Evolutionary conservation across 2,113 vertebrate genomes (phyloP).

Genomic region (Pterocles burchelli): DNA sequence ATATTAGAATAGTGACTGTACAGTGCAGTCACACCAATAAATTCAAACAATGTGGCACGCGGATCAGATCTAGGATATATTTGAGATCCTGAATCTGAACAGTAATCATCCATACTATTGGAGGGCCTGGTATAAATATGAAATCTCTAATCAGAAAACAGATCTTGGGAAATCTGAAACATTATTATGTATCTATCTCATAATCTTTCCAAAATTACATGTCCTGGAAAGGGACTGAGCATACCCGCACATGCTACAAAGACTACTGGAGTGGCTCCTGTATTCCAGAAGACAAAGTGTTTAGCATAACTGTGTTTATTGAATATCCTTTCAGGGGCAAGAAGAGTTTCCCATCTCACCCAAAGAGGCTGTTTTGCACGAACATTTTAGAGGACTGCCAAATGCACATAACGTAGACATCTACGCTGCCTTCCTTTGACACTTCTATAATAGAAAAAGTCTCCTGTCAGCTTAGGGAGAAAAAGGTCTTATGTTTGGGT

Average conservation of each 20-base stretch:
- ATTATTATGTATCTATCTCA: not conserved
- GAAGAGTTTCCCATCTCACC: not conserved
- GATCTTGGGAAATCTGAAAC: not conserved
- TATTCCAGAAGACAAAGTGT: not conserved
- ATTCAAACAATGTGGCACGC: not conserved
- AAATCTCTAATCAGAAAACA: not conserved
- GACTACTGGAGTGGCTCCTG: not conserved
- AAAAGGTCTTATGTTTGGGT: not conserved
- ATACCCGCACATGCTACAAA: not conserved
- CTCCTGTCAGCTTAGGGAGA: constrained; percentile 57
- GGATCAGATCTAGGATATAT: not conserved
- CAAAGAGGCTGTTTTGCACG: not conserved
- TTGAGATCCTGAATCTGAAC: not conserved
- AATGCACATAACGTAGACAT: not conserved
- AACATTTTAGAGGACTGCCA: not conserved
- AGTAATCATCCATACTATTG: not conserved
- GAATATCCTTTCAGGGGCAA: not conserved
- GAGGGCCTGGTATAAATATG: not conserved
- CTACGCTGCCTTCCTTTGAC: not conserved
- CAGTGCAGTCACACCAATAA: not conserved
- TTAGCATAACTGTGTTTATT: not conserved
- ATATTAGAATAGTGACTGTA: not conserved
- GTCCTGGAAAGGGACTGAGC: not conserved
- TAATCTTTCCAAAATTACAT: not conserved
- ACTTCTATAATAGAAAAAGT: not conserved